A percentile compares a stretch with the other conserved stretches of the same genome.
Conservation (phyloP, 2,797 vertebrate species). For the Otus scops region DNA sequence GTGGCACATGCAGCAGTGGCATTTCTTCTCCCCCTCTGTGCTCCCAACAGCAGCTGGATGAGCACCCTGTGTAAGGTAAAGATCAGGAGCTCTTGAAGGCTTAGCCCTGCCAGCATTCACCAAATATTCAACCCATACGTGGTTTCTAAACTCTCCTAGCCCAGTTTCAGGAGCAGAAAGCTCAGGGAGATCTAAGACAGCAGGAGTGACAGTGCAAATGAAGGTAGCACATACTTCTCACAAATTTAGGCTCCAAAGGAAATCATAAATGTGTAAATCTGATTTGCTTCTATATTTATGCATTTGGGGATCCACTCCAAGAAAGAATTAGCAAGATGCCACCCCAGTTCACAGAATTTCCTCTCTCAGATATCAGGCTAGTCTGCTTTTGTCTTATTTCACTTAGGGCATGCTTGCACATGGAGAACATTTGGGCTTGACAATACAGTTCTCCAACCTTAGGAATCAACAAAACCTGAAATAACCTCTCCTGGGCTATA, state of each 20-base stretch:
- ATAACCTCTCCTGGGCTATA: not conserved
- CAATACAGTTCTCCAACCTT: not conserved
- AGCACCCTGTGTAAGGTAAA: not conserved
- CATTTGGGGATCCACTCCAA: not conserved
- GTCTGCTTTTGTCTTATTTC: not conserved
- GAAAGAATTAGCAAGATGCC: not conserved
- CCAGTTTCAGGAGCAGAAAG: not conserved
- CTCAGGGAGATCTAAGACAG: not conserved
- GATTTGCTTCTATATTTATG: not conserved
- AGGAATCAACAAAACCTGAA: not conserved
- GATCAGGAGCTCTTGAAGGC: not conserved
- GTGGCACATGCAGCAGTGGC: not conserved
- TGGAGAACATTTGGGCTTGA: not conserved
- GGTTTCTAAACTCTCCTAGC: not conserved
- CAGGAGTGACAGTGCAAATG: not conserved
- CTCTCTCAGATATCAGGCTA: not conserved
- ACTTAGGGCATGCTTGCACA: not conserved
- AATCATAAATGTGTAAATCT: not conserved
- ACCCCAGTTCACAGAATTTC: not conserved
- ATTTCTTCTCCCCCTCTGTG: not conserved
- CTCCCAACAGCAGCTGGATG: not conserved
- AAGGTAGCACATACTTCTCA: not conserved
- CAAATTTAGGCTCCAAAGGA: not conserved
- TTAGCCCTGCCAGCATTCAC: not conserved
- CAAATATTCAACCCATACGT: accelerated